Base-by-base conservation (phyloP, 1,140 invertebrate species). In the Ceratina calcarata region DNA sequence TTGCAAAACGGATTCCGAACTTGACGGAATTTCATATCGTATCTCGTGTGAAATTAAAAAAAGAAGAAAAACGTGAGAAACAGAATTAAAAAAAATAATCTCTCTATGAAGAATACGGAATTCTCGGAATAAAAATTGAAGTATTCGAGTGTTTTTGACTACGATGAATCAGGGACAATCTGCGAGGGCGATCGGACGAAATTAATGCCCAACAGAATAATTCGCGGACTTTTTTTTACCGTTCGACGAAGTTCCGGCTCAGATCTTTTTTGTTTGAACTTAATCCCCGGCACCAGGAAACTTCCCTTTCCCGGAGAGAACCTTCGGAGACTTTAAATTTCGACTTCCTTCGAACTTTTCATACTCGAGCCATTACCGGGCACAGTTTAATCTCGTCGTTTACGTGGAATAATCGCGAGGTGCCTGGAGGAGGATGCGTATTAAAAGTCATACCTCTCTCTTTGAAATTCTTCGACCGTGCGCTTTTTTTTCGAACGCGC, bases 321-420 rank as follows among this genome's bases (percentile, higher is more conserved):
- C 69, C 83, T 65, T 81, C 73, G 78, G 53, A 71, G 83, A 85
- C 83, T 84, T 85, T 85, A 85, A 85, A 85, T 85, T 81, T 82
- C 83, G 82, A 85, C 82, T 84, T 81, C 66, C 20, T 22, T 71
- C 61, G 22, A 84, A 84, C 83, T 85, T 82, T 85, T 64, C 74
- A 65, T 77, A 69, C 57, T 49, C 12, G 58, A 24, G 53, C 73
- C 73, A 69, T 69, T 80, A 80, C 78, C 15, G 73, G 72, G 74
- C 60, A 67, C 58, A 27, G 67, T 85, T 84, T 85, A 85, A 82
- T 85, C 83, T 75, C 72, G 61, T 55, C 55, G 37, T 73, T 83
- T 73, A 74, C 68, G 68, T 53, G 58, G 82, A 84, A 85, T 84
- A 81, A 85, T 85, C 74, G 74, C 62, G 78, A 79, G 71, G 60